Conservation (phyloP, 1,140 invertebrate species). For the Anastrepha ludens region DNA sequence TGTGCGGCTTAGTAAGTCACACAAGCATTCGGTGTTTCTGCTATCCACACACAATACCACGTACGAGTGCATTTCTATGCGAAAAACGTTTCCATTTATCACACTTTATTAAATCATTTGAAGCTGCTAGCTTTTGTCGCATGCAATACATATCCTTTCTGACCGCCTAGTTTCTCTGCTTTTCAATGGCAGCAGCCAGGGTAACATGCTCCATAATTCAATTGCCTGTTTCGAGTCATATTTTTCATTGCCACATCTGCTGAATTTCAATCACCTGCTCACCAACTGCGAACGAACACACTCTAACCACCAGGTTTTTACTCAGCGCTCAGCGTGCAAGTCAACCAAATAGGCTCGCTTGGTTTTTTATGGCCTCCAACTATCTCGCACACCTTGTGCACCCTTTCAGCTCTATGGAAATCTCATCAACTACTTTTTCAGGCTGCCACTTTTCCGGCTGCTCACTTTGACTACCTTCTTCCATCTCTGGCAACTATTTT, state of each 20-base stretch:
- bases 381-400: too few species aligned
- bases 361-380: neutral
- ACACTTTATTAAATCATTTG: slow-evolving; percentile 45
- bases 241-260: neutral
- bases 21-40: neutral
- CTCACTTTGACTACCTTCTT: neutral
- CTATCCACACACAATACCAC: too few species aligned
- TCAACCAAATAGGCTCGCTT: neutral
- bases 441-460: neutral
- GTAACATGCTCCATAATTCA: neutral
- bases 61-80: neutral
- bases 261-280: neutral
- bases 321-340: neutral
- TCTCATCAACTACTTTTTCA: neutral
- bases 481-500: neutral
- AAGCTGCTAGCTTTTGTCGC: neutral
- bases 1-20: neutral
- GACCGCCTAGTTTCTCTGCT: neutral
- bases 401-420: too few species aligned
- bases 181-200: neutral
- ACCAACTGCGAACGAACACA: neutral
- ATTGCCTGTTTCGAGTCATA: neutral
- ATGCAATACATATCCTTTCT: neutral
- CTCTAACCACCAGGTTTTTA: neutral
- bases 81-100: slow-evolving; percentile 29